Evolutionary conservation across 2,797 vertebrate genomes (phyloP).

Genomic region (Gallinago solitaria): DNA sequence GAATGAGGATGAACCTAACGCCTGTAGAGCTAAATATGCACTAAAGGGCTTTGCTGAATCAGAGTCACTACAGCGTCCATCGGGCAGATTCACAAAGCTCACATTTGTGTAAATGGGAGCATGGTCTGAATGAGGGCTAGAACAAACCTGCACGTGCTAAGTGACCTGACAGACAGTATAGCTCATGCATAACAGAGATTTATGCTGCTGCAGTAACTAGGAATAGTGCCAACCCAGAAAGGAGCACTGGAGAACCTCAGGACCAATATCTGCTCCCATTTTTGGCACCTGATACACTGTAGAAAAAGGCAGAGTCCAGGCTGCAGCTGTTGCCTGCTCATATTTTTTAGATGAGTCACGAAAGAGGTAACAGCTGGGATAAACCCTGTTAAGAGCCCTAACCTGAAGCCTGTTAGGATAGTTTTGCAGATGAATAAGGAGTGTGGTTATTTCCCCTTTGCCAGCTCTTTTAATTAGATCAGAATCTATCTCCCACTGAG

Average conservation of each 20-base stretch:
- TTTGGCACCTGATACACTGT: background rate
- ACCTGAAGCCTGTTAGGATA: background rate
- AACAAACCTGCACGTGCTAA: background rate
- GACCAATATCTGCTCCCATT: background rate
- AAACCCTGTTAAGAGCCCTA: background rate
- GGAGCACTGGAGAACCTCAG: background rate
- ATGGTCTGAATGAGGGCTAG: background rate
- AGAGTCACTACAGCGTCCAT: background rate
- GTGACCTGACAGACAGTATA: background rate
- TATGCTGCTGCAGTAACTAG: background rate
- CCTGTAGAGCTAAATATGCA: background rate
- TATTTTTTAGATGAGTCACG: background rate
- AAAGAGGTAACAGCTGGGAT: background rate
- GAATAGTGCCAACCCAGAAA: background rate
- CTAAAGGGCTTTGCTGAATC: background rate
- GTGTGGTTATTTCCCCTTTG: background rate
- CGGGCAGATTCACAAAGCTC: background rate
- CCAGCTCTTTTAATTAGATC: background rate
- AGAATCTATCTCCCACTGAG: background rate
- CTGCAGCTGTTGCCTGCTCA: constrained; percentile 4
- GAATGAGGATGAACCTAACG: background rate
- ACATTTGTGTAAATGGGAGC: background rate
- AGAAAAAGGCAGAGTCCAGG: background rate
- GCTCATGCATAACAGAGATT: background rate
- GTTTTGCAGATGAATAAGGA: background rate